These are phyloP conservation scores for Podargus strigoides DNA, from an alignment of 2,797 vertebrate genomes.

Conservation along the genomic window DNA sequence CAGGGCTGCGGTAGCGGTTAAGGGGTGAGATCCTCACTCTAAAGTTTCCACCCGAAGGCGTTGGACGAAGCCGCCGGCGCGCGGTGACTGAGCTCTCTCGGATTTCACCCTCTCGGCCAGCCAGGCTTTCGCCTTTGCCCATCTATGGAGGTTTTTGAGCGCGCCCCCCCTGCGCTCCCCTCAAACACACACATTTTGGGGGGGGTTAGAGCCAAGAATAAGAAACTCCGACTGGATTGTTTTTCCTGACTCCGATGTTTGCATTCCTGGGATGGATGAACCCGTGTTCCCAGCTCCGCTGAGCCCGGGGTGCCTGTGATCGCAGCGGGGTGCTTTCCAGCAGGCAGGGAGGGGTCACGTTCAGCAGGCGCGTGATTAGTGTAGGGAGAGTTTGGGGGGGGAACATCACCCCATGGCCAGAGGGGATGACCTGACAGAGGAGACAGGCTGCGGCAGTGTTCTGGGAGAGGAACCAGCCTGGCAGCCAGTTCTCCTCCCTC, in stretches of 20 bases:
- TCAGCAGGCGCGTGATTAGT: not conserved
- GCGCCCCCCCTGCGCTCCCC: not conserved
- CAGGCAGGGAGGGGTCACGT: not conserved
- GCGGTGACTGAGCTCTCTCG: too few species aligned
- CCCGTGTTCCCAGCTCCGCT: not conserved
- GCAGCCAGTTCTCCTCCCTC: not conserved
- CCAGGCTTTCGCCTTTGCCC: not conserved
- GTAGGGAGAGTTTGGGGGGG: not conserved
- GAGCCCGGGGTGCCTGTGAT: not conserved
- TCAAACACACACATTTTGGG: not conserved
- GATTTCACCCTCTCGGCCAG: not conserved
- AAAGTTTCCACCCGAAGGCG: too few species aligned
- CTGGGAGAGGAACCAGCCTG: not conserved
- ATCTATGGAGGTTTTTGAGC: not conserved
- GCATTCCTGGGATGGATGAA: not conserved
- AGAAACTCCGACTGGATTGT: not conserved
- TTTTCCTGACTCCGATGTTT: not conserved
- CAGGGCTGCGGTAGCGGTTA: too few species aligned
- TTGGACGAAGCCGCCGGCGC: too few species aligned
- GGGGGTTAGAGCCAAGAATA: conserved; percentile 21
- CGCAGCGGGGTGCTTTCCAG: not conserved
- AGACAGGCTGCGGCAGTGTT: too few species aligned
- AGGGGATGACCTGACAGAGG: too few species aligned
- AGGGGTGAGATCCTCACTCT: too few species aligned
- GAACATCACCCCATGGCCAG: not conserved